Evolutionary conservation across 2,113 vertebrate genomes (phyloP).

Genomic region (Tonatia bakeri): DNA sequence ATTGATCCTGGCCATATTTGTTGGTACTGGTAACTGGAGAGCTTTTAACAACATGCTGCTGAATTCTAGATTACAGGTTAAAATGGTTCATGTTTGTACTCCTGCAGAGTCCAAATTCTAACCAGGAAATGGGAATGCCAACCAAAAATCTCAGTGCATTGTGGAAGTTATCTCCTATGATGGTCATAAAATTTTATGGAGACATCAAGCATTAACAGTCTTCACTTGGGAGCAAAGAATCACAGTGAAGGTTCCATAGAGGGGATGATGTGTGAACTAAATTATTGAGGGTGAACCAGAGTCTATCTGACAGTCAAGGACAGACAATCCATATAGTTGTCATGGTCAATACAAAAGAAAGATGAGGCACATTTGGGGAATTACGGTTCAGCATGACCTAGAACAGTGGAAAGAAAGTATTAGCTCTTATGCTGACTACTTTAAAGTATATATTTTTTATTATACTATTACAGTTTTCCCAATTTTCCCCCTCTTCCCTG

Average conservation of each 20-base stretch:
- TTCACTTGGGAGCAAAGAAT: not conserved
- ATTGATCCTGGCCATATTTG: not conserved
- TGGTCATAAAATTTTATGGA: not conserved
- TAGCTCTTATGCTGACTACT: not conserved
- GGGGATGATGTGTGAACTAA: not conserved
- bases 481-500: too few relatives aligned
- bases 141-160: not conserved
- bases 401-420: not conserved
- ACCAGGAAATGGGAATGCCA: not conserved
- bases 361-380: not conserved
- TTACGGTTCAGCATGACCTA: not conserved
- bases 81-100: not conserved
- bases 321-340: not conserved
- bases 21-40: not conserved
- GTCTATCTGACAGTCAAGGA: not conserved
- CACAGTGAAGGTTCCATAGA: not conserved
- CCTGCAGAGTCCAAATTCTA: not conserved
- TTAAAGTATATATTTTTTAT: not conserved
- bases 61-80: not conserved
- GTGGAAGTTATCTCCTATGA: not conserved
- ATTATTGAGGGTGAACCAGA: not conserved
- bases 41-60: not conserved
- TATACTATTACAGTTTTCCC: too few relatives aligned
- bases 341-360: not conserved
- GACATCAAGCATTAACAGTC: not conserved